Base-by-base conservation (phyloP, 2,888 invertebrate species). In the Norana najaformis region DNA sequence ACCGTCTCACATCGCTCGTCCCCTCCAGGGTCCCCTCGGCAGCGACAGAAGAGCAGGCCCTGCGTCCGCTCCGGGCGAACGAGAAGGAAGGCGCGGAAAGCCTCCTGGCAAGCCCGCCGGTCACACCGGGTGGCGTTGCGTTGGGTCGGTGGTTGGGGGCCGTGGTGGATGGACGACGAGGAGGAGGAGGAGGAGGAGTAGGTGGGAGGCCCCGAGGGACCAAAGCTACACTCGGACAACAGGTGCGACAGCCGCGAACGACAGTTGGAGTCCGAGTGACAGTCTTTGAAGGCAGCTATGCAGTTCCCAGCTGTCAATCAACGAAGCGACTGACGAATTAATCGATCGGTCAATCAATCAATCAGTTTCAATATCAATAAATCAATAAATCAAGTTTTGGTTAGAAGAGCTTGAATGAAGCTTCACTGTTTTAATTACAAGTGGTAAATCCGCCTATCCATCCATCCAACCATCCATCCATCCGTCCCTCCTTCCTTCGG, bases 1-100 rank as follows among this genome's bases (percentile, higher is more conserved):
- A 98, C 97, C 93, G 97, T 96, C 96, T 97, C 96, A 95, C 98
- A 98, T 92, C 97, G 96, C 94, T 97, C 97, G 94, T 97, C 96
- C 18, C 83, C 85, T 35, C 5, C n/a, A 16, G 14, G 97, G n/a
- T 53, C 88, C 30, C 6, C n/a, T 14, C 83, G 85, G 82, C 92
- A 92, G 69, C 90, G 90, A 82, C 92, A 92, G 90, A 92, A 92
- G 38, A 90, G 90, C 83, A 92, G 91, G 23, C 83, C 91, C 36
- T 92, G 91, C 3, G 91, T 82, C 38, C 89, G 90, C n/a, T 90
- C 88, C 6, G 89, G 88, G 0, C 88, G 90, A 5, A 88, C 88
- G n/a, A 53, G 36, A 37, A 37, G 36, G 85, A 85, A 85, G 85
- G 36, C 36, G 85, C 36, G 85, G 16, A 37, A 36, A 20, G 85